Base-by-base conservation (phyloP, 2,113 vertebrate genomes). In the Equus quagga region DNA sequence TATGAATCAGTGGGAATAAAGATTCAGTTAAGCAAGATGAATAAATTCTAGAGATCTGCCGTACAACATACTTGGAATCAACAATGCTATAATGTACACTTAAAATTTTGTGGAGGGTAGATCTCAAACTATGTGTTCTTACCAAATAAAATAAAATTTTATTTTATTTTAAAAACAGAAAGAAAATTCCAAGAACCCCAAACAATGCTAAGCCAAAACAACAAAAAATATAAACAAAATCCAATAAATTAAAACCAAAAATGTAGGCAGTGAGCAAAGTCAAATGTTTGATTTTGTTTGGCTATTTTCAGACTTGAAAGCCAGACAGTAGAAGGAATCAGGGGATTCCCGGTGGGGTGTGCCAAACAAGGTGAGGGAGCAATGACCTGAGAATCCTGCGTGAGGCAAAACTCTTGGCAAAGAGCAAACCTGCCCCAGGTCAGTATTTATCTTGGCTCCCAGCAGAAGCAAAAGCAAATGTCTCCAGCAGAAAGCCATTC, bases 31-130 rank as follows among this genome's bases (percentile, higher is more conserved):
- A 23, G 41, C 60, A 49, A 65, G 60, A 8, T 4, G 6, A 8
- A 33, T 24, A 80, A 58, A 19, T 65, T 49, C 62, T 49, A 21
- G 28, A 33, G 28, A 33, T 65, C 28, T 21, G 19, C 41, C 5
- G 18, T 7, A 46, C 28, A 23, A 11, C 0, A 0, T 6, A 62
- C 10, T 13, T 8, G 5, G 14, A 5, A 28, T 49, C 44, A 8
- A 65, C 41, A 33, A 9, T 14, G 33, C 11, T 0, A 0, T 9
- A 14, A 28, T 1, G 4, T 3, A 33, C 10, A 8, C 41, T 49
- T 49, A 49, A 13, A 65, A 14, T 2, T n/a, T 23, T 56, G 33
- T 58, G 23, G 28, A 65, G 17, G 17, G 6, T 17, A 44, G 26
- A 46, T 4, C 41, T 65, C 41, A 9, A 1, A 11, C 5, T 14